Percentiles rank a stretch among this genome's conserved stretches.
phyloP scores from a whole-genome alignment of 2,888 invertebrate species.

The Ophioninae sp. region DNA sequence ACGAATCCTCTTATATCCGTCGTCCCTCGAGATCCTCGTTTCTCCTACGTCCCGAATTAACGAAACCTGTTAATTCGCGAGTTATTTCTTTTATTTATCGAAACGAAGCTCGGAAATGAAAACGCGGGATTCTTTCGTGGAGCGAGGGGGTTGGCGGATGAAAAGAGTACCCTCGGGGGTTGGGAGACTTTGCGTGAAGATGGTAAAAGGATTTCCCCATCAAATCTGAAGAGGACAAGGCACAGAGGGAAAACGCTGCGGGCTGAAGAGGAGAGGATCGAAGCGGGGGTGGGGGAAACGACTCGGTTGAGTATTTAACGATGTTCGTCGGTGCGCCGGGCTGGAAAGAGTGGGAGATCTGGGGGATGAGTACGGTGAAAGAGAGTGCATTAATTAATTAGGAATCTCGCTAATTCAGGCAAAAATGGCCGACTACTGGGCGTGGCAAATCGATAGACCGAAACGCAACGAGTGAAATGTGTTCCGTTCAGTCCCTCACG shows the following conservation, averaged over 20 bases:
- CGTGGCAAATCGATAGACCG: conserved; percentile 72
- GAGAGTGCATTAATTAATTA: conserved; percentile 74
- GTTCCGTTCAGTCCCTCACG: conserved; percentile 52
- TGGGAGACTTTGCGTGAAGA: conserved; percentile 49
- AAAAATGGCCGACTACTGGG: conserved; percentile 75
- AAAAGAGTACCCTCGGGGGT: conserved; percentile 41
- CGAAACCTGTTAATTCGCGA: conserved; percentile 51
- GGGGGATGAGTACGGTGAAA: conserved; percentile 44
- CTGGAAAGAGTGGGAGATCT: conserved; percentile 53
- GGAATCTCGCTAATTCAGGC: conserved; percentile 74
- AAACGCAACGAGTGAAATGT: conserved; percentile 53
- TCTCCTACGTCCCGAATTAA: conserved; percentile 44
- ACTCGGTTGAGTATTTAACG: conserved; percentile 40
- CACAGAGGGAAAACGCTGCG: conserved; percentile 22
- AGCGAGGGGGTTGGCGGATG: conserved; percentile 10
- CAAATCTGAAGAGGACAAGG: conserved; percentile 36
- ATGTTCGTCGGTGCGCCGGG: conserved; percentile 53
- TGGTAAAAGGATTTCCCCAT: conserved; percentile 57
- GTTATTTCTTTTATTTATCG: background rate
- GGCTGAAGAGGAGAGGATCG: conserved; percentile 28
- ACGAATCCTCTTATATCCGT: conserved; percentile 18
- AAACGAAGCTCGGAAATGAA: conserved; percentile 27
- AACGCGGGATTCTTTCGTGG: conserved; percentile 16
- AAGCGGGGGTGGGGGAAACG: background rate
- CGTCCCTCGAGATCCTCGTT: conserved; percentile 21